These are phyloP conservation scores for Lerema accius DNA, from an alignment of 1,140 invertebrate species.

Conservation along the genomic window DNA sequence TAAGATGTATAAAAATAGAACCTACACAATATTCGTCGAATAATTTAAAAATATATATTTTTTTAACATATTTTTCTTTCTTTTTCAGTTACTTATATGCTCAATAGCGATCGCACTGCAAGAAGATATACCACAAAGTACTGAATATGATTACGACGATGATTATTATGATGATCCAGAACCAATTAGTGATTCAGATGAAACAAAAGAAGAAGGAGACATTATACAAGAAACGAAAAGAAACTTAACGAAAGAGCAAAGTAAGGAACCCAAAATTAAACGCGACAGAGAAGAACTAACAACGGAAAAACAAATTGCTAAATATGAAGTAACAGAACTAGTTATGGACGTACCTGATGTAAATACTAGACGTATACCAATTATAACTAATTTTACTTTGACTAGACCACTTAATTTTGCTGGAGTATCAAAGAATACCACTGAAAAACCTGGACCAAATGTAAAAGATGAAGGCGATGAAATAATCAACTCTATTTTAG, in stretches of 20 bases:
- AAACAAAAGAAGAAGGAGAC: neutral
- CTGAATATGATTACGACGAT: conserved; percentile 6
- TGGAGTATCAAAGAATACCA: neutral
- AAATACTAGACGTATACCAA: neutral
- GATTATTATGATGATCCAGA: conserved; percentile 11
- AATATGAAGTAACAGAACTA: conserved; percentile 16
- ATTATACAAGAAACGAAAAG: neutral
- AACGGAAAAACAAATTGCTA: conserved; percentile 12
- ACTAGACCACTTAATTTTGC: conserved; percentile 14
- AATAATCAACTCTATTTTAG: conserved; percentile 9
- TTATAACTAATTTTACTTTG: conserved; percentile 5
- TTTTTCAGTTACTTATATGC: conserved; percentile 3
- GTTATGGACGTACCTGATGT: conserved; percentile 8
- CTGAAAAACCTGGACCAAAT: neutral
- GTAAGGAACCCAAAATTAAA: neutral
- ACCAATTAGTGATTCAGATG: neutral
- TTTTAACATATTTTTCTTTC: neutral
- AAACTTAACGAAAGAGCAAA: neutral
- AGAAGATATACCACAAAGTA: neutral
- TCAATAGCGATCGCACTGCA: neutral
- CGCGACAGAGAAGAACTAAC: conserved; percentile 13
- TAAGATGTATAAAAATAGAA: no score
- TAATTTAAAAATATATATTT: no score
- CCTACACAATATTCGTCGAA: no score
- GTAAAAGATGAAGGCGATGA: conserved; percentile 10